phyloP scores from a whole-genome alignment of 2,888 invertebrate genomes.

The Osmoderma eremita region DNA sequence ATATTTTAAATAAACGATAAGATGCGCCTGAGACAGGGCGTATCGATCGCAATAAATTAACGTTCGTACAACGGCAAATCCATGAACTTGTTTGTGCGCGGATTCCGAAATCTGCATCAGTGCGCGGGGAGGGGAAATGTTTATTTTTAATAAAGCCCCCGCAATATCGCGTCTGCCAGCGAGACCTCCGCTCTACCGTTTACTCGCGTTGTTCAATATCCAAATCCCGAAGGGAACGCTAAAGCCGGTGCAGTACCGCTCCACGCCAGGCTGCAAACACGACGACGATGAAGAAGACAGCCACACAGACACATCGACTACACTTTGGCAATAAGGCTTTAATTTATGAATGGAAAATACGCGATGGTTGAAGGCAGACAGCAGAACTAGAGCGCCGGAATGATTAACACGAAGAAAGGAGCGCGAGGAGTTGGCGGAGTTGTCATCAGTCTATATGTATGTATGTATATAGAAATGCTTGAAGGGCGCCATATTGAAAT shows the following conservation, averaged over 20 bases:
- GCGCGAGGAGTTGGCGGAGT: background rate
- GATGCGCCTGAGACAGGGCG: background rate
- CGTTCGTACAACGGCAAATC: background rate
- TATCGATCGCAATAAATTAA: constrained; percentile 13
- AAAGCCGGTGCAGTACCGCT: background rate
- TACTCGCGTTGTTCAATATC: constrained; percentile 2
- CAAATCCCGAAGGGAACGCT: background rate
- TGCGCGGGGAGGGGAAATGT: background rate
- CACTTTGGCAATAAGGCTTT: constrained; percentile 13
- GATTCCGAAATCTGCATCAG: background rate
- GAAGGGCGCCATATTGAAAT: constrained; percentile 25
- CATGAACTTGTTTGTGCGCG: constrained; percentile 3
- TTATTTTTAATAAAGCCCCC: constrained; percentile 17
- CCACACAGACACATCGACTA: constrained; percentile 19
- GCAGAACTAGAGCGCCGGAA: constrained; percentile 22
- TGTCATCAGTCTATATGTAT: constrained; percentile 2
- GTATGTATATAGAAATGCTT: constrained; percentile 5
- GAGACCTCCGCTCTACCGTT: background rate
- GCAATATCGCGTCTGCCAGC: background rate
- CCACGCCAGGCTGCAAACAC: constrained; percentile 4
- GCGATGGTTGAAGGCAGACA: constrained; percentile 18
- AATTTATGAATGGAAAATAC: constrained; percentile 23
- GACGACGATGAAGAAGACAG: background rate
- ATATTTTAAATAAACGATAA: too few species aligned
- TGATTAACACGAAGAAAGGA: constrained; percentile 29